Conservation (phyloP, 1,140 invertebrate species). For the Pseudomyrmex gracilis region DNA sequence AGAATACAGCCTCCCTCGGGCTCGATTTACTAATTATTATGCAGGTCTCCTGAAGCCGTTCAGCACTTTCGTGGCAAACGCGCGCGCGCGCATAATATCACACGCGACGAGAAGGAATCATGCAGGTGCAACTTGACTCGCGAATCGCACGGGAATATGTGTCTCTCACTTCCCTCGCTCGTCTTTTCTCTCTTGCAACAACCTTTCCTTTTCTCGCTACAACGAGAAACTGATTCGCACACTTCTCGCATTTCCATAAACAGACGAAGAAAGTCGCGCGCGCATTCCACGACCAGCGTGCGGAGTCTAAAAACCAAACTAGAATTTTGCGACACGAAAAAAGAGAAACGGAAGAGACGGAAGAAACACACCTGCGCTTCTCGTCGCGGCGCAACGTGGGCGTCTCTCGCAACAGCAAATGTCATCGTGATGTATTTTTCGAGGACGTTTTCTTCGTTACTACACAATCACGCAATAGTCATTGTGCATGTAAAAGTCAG, state of each 20-base stretch:
- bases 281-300: slow-evolving; percentile 73
- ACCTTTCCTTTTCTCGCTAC: slow-evolving; percentile 62
- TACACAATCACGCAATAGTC: not conserved
- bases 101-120: slow-evolving; percentile 76
- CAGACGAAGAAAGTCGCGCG: slow-evolving; percentile 79
- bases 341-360: slow-evolving; percentile 54
- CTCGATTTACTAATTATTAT: slow-evolving; percentile 54
- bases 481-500: not conserved
- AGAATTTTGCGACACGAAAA: slow-evolving; percentile 21
- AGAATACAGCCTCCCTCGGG: slow-evolving; percentile 10
- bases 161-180: slow-evolving; percentile 57
- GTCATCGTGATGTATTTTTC: slow-evolving; percentile 49
- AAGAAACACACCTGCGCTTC: slow-evolving; percentile 78
- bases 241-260: slow-evolving; percentile 83
- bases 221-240: slow-evolving; percentile 78
- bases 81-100: slow-evolving; percentile 63
- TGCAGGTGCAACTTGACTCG: slow-evolving; percentile 78
- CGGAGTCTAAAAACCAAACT: slow-evolving; percentile 45
- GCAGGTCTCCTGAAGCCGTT: slow-evolving; percentile 44
- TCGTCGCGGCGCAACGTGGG: slow-evolving; percentile 53
- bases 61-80: slow-evolving; percentile 23
- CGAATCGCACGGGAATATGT: slow-evolving; percentile 71
- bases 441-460: slow-evolving; percentile 14
- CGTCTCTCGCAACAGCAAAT: slow-evolving; percentile 65
- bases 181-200: slow-evolving; percentile 60